These are phyloP conservation scores for Entomyzon cyanotis DNA, from an alignment of 2,113 vertebrate genomes.

Conservation along the genomic window DNA sequence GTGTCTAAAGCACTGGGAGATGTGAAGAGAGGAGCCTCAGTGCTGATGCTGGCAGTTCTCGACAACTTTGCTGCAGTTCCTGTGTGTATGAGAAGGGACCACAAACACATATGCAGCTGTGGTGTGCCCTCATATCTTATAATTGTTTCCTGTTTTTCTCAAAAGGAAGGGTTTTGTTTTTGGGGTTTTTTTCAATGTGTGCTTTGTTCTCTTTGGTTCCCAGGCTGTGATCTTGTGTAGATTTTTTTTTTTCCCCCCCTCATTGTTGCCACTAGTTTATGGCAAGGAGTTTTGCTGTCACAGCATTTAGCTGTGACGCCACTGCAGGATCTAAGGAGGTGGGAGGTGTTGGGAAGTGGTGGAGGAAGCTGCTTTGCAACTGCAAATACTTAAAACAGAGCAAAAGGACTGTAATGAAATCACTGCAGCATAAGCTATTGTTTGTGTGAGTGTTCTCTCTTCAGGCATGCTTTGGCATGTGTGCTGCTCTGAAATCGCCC, in stretches of 20 bases:
- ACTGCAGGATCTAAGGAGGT: not conserved
- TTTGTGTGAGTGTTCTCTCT: conserved; percentile 11
- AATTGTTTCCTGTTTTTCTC: conserved; percentile 52
- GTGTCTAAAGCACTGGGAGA: not conserved
- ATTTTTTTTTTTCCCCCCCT: not conserved
- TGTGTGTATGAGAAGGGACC: not conserved
- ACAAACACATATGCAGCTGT: conserved; percentile 11
- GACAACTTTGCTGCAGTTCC: not conserved
- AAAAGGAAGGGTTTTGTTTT: not conserved
- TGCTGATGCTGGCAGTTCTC: not conserved
- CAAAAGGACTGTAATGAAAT: not conserved
- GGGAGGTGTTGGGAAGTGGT: not conserved
- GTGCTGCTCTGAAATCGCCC: not conserved
- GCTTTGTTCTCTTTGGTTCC: not conserved
- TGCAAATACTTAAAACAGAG: not conserved
- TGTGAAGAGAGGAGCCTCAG: not conserved
- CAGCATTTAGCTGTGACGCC: conserved; percentile 20
- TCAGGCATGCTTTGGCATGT: not conserved
- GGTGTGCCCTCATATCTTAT: not conserved
- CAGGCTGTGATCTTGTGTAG: not conserved
- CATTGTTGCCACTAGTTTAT: not conserved
- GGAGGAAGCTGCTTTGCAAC: conserved; percentile 5
- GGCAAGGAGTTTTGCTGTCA: conserved; percentile 8
- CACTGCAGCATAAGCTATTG: not conserved
- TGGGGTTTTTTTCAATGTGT: not conserved